These are phyloP conservation scores for Onychomys torridus DNA, from an alignment of 2,797 vertebrate species.

Conservation along the genomic window DNA sequence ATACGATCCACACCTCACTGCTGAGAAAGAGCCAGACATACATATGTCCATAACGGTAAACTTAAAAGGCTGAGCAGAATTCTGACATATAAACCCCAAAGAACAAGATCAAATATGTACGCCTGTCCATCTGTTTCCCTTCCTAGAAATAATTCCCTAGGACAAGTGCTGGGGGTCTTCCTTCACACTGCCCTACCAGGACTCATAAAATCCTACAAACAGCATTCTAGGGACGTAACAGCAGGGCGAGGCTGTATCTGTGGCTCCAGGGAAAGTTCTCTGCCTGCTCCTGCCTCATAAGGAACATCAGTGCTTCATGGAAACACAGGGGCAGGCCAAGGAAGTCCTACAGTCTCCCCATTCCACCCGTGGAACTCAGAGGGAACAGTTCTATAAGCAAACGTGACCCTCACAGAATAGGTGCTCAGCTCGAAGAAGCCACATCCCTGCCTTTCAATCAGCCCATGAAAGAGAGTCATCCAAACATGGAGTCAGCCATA, in stretches of 20 bases:
- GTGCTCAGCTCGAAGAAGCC: constrained; percentile 70
- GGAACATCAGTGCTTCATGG: constrained; percentile 74
- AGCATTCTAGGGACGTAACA: constrained; percentile 80
- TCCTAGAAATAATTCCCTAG: constrained; percentile 81
- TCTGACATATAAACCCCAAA: constrained; percentile 79
- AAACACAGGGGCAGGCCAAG: constrained; percentile 75
- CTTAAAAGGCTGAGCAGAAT: constrained; percentile 79
- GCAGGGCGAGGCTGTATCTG: constrained; percentile 79
- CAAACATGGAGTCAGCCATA: neutral
- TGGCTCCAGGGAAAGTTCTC: neutral
- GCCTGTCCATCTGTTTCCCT: constrained; percentile 81
- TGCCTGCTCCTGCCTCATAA: neutral
- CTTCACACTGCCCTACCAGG: constrained; percentile 81
- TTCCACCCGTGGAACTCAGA: constrained; percentile 80
- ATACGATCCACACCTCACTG: neutral
- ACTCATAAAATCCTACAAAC: constrained; percentile 81
- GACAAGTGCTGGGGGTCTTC: constrained; percentile 73
- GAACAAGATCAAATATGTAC: constrained; percentile 82
- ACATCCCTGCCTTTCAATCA: neutral
- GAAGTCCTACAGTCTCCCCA: constrained; percentile 82
- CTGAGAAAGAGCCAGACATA: constrained; percentile 66
- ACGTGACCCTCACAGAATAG: constrained; percentile 79
- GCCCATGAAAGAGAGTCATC: neutral
- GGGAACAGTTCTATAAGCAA: constrained; percentile 82
- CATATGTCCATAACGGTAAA: constrained; percentile 51